Conservation (phyloP, 2,113 vertebrate species). For the Noturus placidus region DNA sequence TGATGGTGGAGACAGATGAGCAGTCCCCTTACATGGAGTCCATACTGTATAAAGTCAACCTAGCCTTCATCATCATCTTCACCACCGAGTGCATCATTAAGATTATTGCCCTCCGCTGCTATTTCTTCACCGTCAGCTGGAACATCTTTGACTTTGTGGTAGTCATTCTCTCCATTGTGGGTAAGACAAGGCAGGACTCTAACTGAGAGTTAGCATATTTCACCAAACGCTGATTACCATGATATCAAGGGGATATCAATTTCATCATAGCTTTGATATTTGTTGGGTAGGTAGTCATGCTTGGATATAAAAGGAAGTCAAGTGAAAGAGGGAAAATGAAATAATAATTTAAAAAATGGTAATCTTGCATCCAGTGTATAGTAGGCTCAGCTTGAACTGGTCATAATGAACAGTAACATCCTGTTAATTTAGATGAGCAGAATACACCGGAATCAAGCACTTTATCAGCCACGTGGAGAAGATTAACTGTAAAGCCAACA, state of each 20-base stretch:
- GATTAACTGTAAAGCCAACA: constrained; percentile 30
- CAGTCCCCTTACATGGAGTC: constrained; percentile 83
- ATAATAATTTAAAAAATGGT: neutral
- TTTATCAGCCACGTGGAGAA: constrained; percentile 25
- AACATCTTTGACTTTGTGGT: constrained; percentile 99
- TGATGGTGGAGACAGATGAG: constrained; percentile 99
- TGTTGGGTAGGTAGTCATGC: neutral
- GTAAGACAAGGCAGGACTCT: constrained; percentile 68
- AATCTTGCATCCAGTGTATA: neutral
- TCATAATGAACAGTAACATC: neutral
- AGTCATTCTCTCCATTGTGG: constrained; percentile 94
- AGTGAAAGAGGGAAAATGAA: neutral
- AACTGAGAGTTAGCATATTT: neutral
- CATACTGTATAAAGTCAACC: constrained; percentile 90
- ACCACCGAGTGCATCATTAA: constrained; percentile 88
- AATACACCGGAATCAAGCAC: constrained; percentile 4
- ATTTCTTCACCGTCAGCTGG: constrained; percentile 97
- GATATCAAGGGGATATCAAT: neutral
- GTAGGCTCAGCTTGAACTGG: neutral
- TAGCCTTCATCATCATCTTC: constrained; percentile 93
- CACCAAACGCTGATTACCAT: neutral
- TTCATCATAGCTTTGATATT: neutral
- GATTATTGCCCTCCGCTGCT: constrained; percentile 87
- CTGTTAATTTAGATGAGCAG: neutral
- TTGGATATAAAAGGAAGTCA: neutral